phyloP scores from a whole-genome alignment of 2,888 invertebrate genomes.

The Dorcus parallelipipedus region DNA sequence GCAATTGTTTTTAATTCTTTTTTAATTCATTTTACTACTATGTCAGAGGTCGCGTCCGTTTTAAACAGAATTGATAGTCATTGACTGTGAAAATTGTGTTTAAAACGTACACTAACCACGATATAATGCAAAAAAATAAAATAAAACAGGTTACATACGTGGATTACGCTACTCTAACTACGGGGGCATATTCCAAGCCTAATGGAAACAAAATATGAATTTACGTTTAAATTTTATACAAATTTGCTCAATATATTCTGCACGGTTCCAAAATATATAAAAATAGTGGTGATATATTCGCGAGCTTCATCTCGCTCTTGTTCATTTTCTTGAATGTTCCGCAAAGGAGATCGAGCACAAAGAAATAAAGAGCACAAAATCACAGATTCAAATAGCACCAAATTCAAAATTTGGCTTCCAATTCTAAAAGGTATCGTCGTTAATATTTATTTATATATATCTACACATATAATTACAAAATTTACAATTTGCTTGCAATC shows the following conservation, averaged over 20 bases:
- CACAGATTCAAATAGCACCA: conserved; percentile 51
- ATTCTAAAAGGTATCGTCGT: conserved; percentile 27
- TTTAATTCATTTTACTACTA: neutral
- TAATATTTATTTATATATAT: conserved; percentile 24
- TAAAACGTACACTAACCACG: no score
- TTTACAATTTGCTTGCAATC: conserved; percentile 23
- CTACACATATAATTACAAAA: conserved; percentile 31
- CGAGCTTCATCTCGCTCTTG: conserved; percentile 17
- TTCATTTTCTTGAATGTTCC: no score
- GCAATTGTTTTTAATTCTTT: conserved; percentile 19
- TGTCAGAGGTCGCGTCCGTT: no score
- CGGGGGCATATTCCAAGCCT: no score
- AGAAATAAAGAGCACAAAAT: conserved; percentile 37
- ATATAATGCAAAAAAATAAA: no score
- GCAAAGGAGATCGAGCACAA: conserved; percentile 18
- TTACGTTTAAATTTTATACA: conserved; percentile 12
- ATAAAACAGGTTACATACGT: no score
- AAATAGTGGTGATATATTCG: conserved; percentile 27
- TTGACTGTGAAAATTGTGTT: no score
- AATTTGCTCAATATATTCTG: conserved; percentile 19
- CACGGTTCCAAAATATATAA: conserved; percentile 18
- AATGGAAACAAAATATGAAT: neutral
- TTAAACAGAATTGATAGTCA: no score
- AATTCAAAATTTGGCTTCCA: conserved; percentile 47
- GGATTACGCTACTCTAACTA: no score